Evolutionary conservation across 2,113 vertebrate genomes (phyloP), one percentile per base, ranked within the genome.

Genomic region (Physeter macrocephalus): DNA sequence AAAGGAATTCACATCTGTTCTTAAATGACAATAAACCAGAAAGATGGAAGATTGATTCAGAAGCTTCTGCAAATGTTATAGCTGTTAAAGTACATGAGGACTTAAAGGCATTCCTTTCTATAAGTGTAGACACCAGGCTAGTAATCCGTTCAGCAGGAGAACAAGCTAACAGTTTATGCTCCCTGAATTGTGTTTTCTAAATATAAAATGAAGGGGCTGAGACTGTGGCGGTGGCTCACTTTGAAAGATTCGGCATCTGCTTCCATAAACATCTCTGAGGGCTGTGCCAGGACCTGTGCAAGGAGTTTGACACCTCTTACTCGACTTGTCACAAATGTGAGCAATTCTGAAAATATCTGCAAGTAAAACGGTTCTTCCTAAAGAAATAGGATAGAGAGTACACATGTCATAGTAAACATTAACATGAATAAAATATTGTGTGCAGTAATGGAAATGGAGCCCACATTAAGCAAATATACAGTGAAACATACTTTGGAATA

Each of bases 1-100:
- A 90, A 97, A 88, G 41, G 81, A 97, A 96, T 96, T 94, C 94
- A 97, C 85, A 96, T 94, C 89, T 95, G 69, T 95, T 94, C 83
- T 94, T 95, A 96, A 96, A 93, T 93, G 96, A 87, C 94, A 96
- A 81, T 97, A 97, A 95, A 82, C 89, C 75, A 93, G 86, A 90
- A 78, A 96, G 93, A 96, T 88, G 93, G 62, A 95, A 90, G 96
- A 92, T 84, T 96, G 93, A 97, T 89, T 95, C 78, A 36, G 17
- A 82, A 92, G 54, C 66, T 88, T 88, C 77, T 91, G 62, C 36
- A 91, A 94, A 97, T 95, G 49, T 81, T 92, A 92, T 41, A 88
- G 87, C 92, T 95, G 57, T 88, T 95, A 88, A 87, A 81, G 49
- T 64, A 57, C 25, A 59, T 61, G 81, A 90, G 72, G 43, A 93